Percentiles rank a stretch among this genome's conserved stretches.
These are phyloP conservation scores for Microcebus ravelobensis DNA, from an alignment of 2,113 vertebrate species.

Conservation along the genomic window DNA sequence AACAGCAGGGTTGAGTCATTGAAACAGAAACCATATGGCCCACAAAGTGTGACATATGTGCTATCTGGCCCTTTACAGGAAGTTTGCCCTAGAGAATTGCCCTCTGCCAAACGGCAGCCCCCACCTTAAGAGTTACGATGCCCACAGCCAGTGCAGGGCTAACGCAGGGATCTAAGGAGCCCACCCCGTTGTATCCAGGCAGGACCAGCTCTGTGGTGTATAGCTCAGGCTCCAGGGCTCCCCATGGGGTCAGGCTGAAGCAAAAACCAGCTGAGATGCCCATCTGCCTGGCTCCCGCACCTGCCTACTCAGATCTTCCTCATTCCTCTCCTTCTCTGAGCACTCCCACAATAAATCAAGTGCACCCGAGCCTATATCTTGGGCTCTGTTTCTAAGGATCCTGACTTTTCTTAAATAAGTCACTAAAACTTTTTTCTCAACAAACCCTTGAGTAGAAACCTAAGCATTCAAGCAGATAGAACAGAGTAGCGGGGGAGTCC, in stretches of 20 bases:
- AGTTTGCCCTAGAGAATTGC: neutral
- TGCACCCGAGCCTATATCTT: neutral
- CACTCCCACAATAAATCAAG: neutral
- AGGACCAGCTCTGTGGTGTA: no score
- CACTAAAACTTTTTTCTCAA: neutral
- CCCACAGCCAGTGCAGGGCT: neutral
- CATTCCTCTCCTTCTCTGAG: neutral
- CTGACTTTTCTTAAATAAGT: neutral
- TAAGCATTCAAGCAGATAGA: neutral
- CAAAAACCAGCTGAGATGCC: no score
- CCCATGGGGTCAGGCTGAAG: neutral
- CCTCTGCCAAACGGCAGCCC: neutral
- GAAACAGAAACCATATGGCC: neutral
- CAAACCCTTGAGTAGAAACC: neutral
- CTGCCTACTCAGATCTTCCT: neutral
- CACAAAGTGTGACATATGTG: neutral
- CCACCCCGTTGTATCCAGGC: neutral
- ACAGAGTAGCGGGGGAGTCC: no score
- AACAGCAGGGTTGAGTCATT: fast-evolving
- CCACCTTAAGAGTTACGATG: neutral
- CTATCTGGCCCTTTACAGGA: neutral
- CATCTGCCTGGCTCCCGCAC: neutral
- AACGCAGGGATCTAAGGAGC: neutral
- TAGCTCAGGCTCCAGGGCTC: neutral
- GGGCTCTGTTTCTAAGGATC: neutral